Conservation (phyloP, 2,797 vertebrate species). For the Rhabdomys pumilio region DNA sequence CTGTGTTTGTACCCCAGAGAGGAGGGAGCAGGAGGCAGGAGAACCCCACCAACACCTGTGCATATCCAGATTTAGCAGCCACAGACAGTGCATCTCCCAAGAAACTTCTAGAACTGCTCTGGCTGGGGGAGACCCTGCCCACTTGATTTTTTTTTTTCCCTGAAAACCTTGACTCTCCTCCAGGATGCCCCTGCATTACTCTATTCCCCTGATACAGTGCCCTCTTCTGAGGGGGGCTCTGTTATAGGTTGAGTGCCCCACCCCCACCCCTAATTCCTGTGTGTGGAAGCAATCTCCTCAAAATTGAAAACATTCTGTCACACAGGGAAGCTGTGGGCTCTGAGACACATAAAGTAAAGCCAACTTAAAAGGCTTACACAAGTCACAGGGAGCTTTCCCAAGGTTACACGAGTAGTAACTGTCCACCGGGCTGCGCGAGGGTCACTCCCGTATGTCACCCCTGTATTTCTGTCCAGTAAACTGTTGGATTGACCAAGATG, state of each 20-base stretch:
- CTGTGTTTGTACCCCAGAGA: background rate
- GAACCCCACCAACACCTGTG: too few species aligned
- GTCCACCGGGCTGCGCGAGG: background rate
- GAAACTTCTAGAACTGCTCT: constrained; percentile 61
- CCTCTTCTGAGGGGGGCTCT: background rate
- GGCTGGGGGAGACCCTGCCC: constrained; percentile 24
- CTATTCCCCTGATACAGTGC: background rate
- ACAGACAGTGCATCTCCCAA: background rate
- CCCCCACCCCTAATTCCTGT: background rate
- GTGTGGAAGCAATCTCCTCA: background rate
- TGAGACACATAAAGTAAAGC: background rate
- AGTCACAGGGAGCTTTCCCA: background rate
- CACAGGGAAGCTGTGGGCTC: background rate
- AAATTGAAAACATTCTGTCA: background rate
- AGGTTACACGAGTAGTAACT: background rate
- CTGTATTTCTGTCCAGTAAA: background rate
- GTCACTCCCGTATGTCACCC: background rate
- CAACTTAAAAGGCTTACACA: background rate
- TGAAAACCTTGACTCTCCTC: background rate
- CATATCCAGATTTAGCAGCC: background rate
- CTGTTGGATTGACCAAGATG: background rate
- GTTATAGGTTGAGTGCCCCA: background rate
- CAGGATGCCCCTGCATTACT: background rate
- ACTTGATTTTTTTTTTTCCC: background rate
- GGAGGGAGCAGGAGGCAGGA: background rate